A percentile compares a stretch with the other conserved stretches of the same genome.
Conservation (phyloP, 2,797 vertebrate genomes). For the Lagocephalus sceleratus region DNA sequence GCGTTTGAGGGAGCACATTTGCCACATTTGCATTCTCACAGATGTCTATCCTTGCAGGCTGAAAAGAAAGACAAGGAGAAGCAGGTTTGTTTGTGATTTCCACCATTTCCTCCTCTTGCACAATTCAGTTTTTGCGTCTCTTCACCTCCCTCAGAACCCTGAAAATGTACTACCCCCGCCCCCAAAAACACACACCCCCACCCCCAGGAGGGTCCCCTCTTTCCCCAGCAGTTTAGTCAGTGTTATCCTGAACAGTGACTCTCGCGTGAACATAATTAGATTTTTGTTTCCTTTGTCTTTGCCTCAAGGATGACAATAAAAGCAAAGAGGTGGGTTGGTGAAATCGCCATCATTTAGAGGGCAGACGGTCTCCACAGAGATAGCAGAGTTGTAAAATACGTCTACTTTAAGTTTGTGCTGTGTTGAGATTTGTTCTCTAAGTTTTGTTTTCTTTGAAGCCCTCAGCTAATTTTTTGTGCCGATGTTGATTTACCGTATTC, state of each 20-base stretch:
- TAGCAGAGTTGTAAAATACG: no score
- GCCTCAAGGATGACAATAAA: slow-evolving; percentile 54
- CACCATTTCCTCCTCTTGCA: slow-evolving; percentile 5
- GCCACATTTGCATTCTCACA: slow-evolving; percentile 2
- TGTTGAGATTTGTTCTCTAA: no score
- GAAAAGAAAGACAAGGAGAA: slow-evolving; percentile 77
- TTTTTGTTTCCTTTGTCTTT: slow-evolving; percentile 14
- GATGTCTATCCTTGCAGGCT: slow-evolving; percentile 60
- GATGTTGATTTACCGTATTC: no score
- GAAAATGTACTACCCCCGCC: no score
- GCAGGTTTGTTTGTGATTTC: slow-evolving; percentile 63
- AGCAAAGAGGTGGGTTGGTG: slow-evolving; percentile 65
- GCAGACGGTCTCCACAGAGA: neutral
- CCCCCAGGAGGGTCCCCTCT: no score
- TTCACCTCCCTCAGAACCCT: neutral
- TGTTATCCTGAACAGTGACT: no score
- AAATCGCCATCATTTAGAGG: neutral
- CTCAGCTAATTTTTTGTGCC: no score
- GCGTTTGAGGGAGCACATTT: neutral
- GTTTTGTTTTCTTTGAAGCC: no score
- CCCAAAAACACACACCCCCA: no score
- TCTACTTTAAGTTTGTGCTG: no score
- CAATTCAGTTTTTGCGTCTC: neutral
- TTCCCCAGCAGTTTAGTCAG: no score
- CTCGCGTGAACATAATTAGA: neutral